Evolutionary conservation across 2,888 invertebrate species (phyloP).

Genomic region (Leucoma salicis): DNA sequence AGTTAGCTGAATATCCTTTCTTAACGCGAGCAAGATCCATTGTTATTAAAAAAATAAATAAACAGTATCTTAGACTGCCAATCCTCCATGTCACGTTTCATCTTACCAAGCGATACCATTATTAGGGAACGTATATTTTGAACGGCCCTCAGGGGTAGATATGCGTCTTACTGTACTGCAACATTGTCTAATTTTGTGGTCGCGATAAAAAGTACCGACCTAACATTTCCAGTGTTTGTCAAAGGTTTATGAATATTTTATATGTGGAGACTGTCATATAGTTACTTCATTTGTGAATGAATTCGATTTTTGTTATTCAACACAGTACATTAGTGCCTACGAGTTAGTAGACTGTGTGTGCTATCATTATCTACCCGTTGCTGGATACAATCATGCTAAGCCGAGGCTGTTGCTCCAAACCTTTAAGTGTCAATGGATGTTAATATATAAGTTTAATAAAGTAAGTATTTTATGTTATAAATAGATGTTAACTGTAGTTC

Average conservation of each 20-base stretch:
- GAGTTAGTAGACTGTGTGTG: constrained; percentile 23
- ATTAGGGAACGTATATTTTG: too few species aligned
- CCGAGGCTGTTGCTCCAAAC: constrained; percentile 62
- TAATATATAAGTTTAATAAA: constrained; percentile 45
- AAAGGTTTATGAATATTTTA: constrained; percentile 6
- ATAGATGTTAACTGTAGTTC: constrained; percentile 37
- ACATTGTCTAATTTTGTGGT: constrained; percentile 8
- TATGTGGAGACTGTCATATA: constrained; percentile 32
- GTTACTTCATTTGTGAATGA: constrained; percentile 34
- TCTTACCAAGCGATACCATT: too few species aligned
- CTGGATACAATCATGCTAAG: constrained; percentile 23
- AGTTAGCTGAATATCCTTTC: too few species aligned
- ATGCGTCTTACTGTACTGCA: too few species aligned
- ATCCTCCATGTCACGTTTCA: too few species aligned
- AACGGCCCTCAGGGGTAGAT: too few species aligned
- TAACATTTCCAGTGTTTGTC: background rate
- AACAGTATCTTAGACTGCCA: too few species aligned
- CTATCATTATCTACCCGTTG: constrained; percentile 12
- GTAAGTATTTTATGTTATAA: constrained; percentile 44
- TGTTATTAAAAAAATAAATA: too few species aligned
- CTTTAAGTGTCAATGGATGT: constrained; percentile 43
- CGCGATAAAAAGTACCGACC: background rate
- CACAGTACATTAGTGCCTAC: too few species aligned
- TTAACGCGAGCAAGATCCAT: too few species aligned
- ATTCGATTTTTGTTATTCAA: constrained; percentile 38